These are phyloP conservation scores for Platalea minor DNA, from an alignment of 2,797 vertebrate genomes.

Conservation along the genomic window DNA sequence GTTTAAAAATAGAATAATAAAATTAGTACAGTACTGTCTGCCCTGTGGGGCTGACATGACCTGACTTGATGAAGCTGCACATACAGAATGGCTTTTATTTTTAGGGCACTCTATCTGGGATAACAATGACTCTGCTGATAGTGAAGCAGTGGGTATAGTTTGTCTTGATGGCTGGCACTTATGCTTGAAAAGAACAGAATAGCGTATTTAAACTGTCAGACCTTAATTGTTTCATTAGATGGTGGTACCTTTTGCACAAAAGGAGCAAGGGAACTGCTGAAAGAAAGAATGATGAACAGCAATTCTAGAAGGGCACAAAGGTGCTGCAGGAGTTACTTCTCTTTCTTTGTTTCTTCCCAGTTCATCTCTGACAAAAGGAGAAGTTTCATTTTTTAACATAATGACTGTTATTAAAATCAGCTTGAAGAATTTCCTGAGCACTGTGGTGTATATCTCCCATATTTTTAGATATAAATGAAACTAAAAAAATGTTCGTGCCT, in stretches of 20 bases:
- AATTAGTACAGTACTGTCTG: constrained; percentile 74
- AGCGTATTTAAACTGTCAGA: constrained; percentile 75
- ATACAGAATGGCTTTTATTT: constrained; percentile 77
- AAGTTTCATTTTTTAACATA: constrained; percentile 67
- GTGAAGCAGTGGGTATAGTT: constrained; percentile 69
- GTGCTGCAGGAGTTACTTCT: constrained; percentile 42
- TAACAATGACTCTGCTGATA: constrained; percentile 76
- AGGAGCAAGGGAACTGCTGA: constrained; percentile 58
- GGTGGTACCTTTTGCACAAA: constrained; percentile 71
- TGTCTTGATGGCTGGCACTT: constrained; percentile 74
- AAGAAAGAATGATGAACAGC: constrained; percentile 72
- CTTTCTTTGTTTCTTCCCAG: constrained; percentile 66
- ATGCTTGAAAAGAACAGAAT: constrained; percentile 70
- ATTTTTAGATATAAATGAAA: constrained; percentile 65
- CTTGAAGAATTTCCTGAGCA: constrained; percentile 54
- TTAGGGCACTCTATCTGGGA: constrained; percentile 75
- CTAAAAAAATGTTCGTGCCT: background rate
- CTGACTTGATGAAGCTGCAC: constrained; percentile 75
- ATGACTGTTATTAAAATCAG: constrained; percentile 70
- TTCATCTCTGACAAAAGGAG: constrained; percentile 62
- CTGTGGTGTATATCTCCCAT: background rate
- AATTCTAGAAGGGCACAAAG: constrained; percentile 59
- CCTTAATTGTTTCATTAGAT: constrained; percentile 79
- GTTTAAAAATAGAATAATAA: constrained; percentile 79
- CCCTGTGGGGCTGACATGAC: constrained; percentile 71